Evolutionary conservation across 2,888 invertebrate species (phyloP), one percentile per base, ranked within the genome.

Genomic region (Agrotis ipsilon): DNA sequence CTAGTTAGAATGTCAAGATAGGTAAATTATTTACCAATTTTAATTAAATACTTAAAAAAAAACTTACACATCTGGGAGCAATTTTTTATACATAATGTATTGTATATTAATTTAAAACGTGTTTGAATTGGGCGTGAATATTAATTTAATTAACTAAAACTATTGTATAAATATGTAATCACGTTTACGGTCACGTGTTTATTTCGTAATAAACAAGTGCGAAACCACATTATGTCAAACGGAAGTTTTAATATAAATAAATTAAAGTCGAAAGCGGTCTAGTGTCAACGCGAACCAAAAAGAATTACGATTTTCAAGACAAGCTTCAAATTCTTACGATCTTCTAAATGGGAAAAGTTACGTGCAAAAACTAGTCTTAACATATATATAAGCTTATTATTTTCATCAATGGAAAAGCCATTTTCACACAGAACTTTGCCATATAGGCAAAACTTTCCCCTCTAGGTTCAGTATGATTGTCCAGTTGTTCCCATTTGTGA

Each of bases 381-480:
- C 3, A 43, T 16, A 62, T 14, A 18, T 43, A n/a, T 18, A 62
- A 64, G 43, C 3, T 24, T 16, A 45, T 24, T 16, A 45, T n/a
- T 45, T 64, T 39, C 43, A 19, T 62, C n/a, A 55, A 55, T 60
- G 21, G 45, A 49, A 51, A 62, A 46, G 7, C 9, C 4, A 48
- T 59, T 78, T 19, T 32, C 19, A 3, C 18, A 18, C 9, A n/a
- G 24, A 55, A 55, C 43, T 49, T n/a, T 64, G 0, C 21, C 14
- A 13, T 24, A n/a, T 5, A 49, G 16, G 46, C 49, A 67, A 75
- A 77, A 81, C 64, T 59, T 70, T 70, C 62, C 64, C 62, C 45
- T 68, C 48, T 24, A 65, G 58, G 65, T 76, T 71, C 75, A 65
- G 59, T 69, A 57, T 70, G 75, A 57, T 66, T 70, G 65, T 77